These are phyloP conservation scores for Microplitis deprimator DNA, from an alignment of 2,888 invertebrate genomes.

Conservation along the genomic window DNA sequence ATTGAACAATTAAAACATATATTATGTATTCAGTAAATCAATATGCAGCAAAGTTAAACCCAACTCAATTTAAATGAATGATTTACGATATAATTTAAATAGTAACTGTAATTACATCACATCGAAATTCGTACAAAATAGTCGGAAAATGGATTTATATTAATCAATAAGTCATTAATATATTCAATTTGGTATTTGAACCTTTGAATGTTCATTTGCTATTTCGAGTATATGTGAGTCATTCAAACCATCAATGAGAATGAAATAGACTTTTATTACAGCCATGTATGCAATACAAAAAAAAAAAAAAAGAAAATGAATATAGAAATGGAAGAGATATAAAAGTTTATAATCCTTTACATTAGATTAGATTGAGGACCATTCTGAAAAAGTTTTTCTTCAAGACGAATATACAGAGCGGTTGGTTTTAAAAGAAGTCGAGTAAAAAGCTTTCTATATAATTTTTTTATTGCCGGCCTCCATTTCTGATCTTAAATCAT, in stretches of 20 bases:
- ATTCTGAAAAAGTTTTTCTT: not conserved
- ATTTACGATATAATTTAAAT: not conserved
- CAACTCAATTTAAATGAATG: no score
- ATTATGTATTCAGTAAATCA: no score
- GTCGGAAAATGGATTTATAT: no score
- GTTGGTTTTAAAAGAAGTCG: conserved; percentile 18
- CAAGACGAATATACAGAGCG: not conserved
- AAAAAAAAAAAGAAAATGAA: not conserved
- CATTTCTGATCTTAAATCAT: conserved; percentile 47
- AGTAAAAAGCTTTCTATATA: conserved; percentile 43
- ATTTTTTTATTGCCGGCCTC: conserved; percentile 37
- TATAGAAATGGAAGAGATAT: not conserved
- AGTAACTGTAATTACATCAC: no score
- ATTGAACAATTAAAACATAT: no score
- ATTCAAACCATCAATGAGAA: not conserved
- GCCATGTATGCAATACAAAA: not conserved
- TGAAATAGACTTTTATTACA: not conserved
- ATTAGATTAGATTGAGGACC: not conserved
- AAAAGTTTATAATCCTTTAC: not conserved
- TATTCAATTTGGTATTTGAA: no score
- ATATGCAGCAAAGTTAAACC: no score
- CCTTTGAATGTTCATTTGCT: not conserved
- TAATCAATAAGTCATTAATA: no score
- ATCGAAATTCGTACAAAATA: no score
- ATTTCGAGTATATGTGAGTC: not conserved